Evolutionary conservation across 2,113 vertebrate species (phyloP).

Genomic region (Myotis yumanensis): DNA sequence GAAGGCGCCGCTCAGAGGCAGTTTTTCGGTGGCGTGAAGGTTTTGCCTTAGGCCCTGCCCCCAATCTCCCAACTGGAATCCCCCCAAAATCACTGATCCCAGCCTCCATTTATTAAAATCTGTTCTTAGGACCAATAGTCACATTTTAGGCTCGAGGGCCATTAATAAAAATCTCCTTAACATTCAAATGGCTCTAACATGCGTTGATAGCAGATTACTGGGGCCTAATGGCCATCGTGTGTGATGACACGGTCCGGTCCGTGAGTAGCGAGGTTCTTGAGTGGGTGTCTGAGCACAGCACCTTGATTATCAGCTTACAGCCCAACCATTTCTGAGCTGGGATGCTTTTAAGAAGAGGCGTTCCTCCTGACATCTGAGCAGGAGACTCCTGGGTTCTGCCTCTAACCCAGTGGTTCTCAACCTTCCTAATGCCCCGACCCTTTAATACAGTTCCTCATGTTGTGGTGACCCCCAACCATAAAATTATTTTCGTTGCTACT

Average conservation of each 20-base stretch:
- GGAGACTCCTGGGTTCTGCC: background rate
- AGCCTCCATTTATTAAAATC: conserved; percentile 70
- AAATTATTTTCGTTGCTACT: too few relatives aligned
- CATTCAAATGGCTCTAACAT: conserved; percentile 84
- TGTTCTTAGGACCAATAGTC: conserved; percentile 79
- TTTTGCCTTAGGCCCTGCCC: background rate
- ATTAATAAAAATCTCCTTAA: conserved; percentile 90
- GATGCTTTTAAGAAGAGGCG: conserved; percentile 64
- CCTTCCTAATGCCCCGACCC: too few relatives aligned
- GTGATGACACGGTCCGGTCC: conserved; percentile 75
- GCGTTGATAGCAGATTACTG: conserved; percentile 86
- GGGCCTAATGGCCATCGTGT: conserved; percentile 83
- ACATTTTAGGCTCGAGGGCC: conserved; percentile 83
- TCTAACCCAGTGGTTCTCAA: conserved; percentile 21
- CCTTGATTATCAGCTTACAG: conserved; percentile 84
- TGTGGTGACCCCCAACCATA: too few relatives aligned
- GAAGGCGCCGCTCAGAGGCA: background rate
- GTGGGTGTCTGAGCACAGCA: conserved; percentile 64
- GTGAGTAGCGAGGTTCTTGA: conserved; percentile 78
- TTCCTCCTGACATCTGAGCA: background rate
- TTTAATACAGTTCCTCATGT: too few relatives aligned
- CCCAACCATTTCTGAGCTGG: conserved; percentile 76
- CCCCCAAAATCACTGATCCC: conserved; percentile 33
- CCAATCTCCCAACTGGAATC: background rate
- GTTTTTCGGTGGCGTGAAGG: background rate